Percentiles rank a stretch among this genome's conserved stretches.
Conservation (phyloP, 2,888 invertebrate species). For the Arge pagana region DNA sequence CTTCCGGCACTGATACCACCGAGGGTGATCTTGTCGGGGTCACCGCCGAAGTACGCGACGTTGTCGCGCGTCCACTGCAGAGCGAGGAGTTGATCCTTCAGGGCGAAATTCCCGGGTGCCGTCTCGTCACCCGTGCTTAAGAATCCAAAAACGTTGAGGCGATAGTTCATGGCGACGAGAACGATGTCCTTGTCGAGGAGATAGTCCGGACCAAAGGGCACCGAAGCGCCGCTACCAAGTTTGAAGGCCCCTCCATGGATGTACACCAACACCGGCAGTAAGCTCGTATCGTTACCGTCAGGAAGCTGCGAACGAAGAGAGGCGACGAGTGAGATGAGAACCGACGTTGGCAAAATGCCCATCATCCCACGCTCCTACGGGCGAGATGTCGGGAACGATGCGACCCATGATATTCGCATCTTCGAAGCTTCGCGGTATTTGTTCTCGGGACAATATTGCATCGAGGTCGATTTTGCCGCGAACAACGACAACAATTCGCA, state of each 20-base stretch:
- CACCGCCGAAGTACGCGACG: constrained; percentile 5
- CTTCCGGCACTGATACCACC: not conserved
- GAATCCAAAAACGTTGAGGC: not conserved
- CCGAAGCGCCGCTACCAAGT: not conserved
- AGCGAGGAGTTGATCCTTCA: not conserved
- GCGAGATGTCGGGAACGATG: too few species aligned
- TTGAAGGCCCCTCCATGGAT: not conserved
- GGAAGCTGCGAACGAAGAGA: constrained; percentile 1
- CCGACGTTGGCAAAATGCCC: too few species aligned
- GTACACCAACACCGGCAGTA: constrained; percentile 7
- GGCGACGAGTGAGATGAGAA: too few species aligned
- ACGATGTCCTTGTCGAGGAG: constrained; percentile 3
- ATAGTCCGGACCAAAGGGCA: not conserved
- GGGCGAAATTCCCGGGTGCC: constrained; percentile 4
- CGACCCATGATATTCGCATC: too few species aligned
- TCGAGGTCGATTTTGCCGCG: too few species aligned
- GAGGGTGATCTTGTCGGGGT: constrained; percentile 5
- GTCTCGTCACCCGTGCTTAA: constrained; percentile 8
- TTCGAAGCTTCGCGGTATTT: too few species aligned
- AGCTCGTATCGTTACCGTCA: not conserved
- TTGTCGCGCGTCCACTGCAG: constrained; percentile 4
- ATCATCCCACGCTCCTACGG: too few species aligned
- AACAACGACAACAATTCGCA: too few species aligned
- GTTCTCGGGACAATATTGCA: too few species aligned
- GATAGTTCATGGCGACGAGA: constrained; percentile 1